Conservation (phyloP, 1,140 invertebrate genomes). For the Trialeurodes vaporariorum region DNA sequence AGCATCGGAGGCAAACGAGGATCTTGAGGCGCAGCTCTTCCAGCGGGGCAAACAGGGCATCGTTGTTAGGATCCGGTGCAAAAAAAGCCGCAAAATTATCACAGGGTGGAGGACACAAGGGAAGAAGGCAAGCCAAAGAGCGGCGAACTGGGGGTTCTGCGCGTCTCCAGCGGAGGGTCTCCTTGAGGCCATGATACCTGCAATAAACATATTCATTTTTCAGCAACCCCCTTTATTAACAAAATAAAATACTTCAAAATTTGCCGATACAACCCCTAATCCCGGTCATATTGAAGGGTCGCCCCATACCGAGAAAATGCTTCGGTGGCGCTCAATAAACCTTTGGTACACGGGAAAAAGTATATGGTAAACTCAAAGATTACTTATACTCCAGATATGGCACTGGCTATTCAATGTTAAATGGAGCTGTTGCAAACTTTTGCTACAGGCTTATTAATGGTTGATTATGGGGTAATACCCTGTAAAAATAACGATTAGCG, state of each 20-base stretch:
- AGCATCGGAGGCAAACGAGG: conserved; percentile 31
- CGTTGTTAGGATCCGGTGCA: conserved; percentile 45
- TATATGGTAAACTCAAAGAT: no score
- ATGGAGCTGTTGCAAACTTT: no score
- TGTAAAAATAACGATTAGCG: no score
- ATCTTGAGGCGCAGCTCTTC: conserved; percentile 38
- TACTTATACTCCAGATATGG: no score
- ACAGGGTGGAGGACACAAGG: conserved; percentile 45
- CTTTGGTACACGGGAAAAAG: no score
- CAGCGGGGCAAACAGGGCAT: conserved; percentile 34
- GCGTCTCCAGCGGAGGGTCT: conserved; percentile 23
- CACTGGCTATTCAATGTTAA: no score
- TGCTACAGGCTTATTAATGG: no score
- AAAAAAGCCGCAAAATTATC: conserved; percentile 44
- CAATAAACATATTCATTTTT: neutral
- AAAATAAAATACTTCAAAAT: neutral
- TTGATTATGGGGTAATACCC: no score
- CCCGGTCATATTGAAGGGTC: no score
- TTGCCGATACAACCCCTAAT: no score
- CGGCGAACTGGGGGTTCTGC: conserved; percentile 28
- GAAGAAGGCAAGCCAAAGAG: conserved; percentile 37
- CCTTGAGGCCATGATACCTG: conserved; percentile 6
- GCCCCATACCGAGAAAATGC: no score
- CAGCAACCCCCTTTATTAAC: neutral
- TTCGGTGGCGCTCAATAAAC: no score